Base-by-base conservation (phyloP, 1,140 invertebrate species). In the Vollenhovia emeryi region DNA sequence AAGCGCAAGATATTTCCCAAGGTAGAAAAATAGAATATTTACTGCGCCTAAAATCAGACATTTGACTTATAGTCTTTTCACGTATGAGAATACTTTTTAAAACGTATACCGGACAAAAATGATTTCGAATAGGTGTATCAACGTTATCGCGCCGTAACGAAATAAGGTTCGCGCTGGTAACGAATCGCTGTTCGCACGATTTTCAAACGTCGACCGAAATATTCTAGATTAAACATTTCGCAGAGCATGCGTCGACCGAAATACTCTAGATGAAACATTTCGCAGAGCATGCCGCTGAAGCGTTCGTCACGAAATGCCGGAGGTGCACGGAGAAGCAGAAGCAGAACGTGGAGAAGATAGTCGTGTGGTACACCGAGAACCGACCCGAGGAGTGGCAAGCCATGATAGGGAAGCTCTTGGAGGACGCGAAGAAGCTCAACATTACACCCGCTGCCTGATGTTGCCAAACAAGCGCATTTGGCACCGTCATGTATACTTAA, bases 101-200 rank as follows among this genome's bases (percentile, higher is more conserved):
- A 57, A 11, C 11, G 13, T 27, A 4, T 57, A 57, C 13, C 27
- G 18, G 18, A 48, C 18, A 48, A 3, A 59, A 59, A 86, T 62
- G 68, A 80, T 90, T 97, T 27, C 6, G 6, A 66, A 27, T 45
- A 24, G 21, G 43, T 43, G 43, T 24, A 40, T 43, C 7, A 27
- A 62, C n/a, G 18, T 30, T 45, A 48, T 13, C 8, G 0, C 7
- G 30, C 27, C 15, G 24, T 3, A 15, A 33, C 27, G 33, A 33
- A 33, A 60, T 30, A 60, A 30, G 3, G 3, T 33, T 60, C 7
- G 2, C 21, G 11, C 8, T 21, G 21, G 11, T 52, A 52, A 0
- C 4, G n/a, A 48, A 24, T 68, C 4, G 13, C 6, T 11, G 24
- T 33, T 45, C n/a, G n/a, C 4, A 11, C 6, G 2, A 27, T 52